Percentiles rank a stretch among this genome's conserved stretches.
phyloP scores from a whole-genome alignment of 2,797 vertebrate species.

The Ispidina picta region DNA sequence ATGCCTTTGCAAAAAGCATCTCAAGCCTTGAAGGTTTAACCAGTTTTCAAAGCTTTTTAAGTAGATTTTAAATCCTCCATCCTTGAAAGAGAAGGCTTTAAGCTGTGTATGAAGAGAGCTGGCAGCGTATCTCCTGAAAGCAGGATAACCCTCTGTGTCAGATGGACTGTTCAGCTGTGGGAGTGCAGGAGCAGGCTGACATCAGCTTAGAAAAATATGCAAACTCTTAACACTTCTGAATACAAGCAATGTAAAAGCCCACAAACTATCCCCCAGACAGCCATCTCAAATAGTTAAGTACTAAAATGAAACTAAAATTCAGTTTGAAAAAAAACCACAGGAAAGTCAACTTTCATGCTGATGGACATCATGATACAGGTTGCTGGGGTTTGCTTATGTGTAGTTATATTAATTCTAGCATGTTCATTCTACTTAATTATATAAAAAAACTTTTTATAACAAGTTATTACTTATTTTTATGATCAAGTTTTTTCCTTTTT shows the following conservation, averaged over 20 bases:
- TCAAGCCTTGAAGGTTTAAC: background rate
- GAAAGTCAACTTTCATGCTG: background rate
- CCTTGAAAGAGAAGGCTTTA: background rate
- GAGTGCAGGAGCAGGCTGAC: slow-evolving; percentile 20
- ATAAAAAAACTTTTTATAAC: background rate
- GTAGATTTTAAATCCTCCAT: background rate
- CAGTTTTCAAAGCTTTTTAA: background rate
- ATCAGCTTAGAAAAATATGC: slow-evolving; percentile 46
- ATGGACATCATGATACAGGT: background rate
- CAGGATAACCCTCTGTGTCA: background rate
- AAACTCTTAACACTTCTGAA: slow-evolving; percentile 43
- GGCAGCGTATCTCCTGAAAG: background rate
- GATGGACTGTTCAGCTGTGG: background rate
- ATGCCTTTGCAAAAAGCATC: background rate
- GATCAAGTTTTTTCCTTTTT: background rate
- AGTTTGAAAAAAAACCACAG: background rate
- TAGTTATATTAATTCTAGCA: background rate
- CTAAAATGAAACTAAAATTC: background rate
- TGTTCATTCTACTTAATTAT: background rate
- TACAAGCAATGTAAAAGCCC: slow-evolving; percentile 22
- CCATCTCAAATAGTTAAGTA: background rate
- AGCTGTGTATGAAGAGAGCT: background rate
- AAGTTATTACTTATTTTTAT: background rate
- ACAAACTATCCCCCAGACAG: slow-evolving; percentile 17
- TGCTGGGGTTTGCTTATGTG: background rate